Conservation (phyloP, 2,888 invertebrate genomes). For the Bellardia bayeri region DNA sequence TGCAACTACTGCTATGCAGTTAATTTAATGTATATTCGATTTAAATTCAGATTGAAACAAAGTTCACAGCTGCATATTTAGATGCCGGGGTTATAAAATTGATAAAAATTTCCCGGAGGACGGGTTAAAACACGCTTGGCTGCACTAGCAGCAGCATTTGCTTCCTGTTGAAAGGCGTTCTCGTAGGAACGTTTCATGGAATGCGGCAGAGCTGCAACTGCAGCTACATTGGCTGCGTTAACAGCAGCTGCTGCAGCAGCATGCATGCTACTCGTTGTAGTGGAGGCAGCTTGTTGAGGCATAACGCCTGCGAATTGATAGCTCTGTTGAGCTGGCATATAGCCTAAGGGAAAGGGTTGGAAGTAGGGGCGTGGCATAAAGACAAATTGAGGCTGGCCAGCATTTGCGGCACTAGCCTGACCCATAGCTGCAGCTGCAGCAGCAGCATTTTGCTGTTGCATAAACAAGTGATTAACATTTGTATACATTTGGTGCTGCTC, state of each 20-base stretch:
- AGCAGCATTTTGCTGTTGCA: conserved; percentile 78
- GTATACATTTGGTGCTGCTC: conserved; percentile 80
- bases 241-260: conserved; percentile 74
- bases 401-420: conserved; percentile 68
- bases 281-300: conserved; percentile 74
- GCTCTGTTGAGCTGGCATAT: conserved; percentile 77
- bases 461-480: conserved; percentile 78
- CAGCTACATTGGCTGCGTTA: conserved; percentile 71
- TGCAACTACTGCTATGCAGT: conserved; percentile 55
- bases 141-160: conserved; percentile 79
- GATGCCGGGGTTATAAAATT: conserved; percentile 82
- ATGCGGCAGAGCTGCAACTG: conserved; percentile 74
- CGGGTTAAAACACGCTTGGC: conserved; percentile 82
- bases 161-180: conserved; percentile 87
- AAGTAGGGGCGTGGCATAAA: conserved; percentile 83
- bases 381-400: conserved; percentile 83
- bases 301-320: conserved; percentile 78
- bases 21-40: conserved; percentile 54
- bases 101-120: conserved; percentile 78
- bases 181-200: conserved; percentile 90
- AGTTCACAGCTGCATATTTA: conserved; percentile 69
- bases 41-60: not conserved
- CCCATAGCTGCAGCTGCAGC: conserved; percentile 76
- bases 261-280: conserved; percentile 68
- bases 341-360: conserved; percentile 82